phyloP scores from a whole-genome alignment of 1,140 invertebrate genomes.

The Brachionus asplanchnoidis region DNA sequence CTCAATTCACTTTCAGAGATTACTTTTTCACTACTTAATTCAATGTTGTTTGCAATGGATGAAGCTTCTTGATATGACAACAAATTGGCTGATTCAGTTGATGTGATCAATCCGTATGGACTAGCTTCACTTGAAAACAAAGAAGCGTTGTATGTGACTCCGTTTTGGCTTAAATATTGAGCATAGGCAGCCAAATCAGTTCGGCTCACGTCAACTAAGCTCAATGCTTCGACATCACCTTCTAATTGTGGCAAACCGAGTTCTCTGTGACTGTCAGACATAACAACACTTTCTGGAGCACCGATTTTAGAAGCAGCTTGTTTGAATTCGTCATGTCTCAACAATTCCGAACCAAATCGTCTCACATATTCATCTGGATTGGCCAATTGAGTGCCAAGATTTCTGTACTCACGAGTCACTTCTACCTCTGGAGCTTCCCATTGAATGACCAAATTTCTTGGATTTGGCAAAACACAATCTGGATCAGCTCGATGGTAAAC shows the following conservation, averaged over 20 bases:
- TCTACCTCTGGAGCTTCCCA: slow-evolving; percentile 38
- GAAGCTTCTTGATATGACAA: neutral
- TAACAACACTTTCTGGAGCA: neutral
- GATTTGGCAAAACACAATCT: slow-evolving; percentile 22
- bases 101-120: slow-evolving; percentile 12
- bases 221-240: slow-evolving; percentile 18
- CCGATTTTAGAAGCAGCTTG: neutral
- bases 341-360: neutral
- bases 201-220: neutral
- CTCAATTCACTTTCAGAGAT: neutral
- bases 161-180: neutral
- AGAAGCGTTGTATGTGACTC: slow-evolving; percentile 16
- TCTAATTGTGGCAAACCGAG: neutral
- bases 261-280: neutral
- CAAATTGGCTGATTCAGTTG: neutral
- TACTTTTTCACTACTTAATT: neutral
- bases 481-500: slow-evolving; percentile 2
- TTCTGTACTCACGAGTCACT: slow-evolving; percentile 28
- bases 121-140: slow-evolving; percentile 18
- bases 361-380: slow-evolving; percentile 33
- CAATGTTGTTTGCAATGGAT: neutral
- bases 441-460: slow-evolving; percentile 39
- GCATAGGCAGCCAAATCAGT: neutral
- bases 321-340: slow-evolving; percentile 16
- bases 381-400: slow-evolving; percentile 21